Base-by-base conservation (phyloP, 2,888 invertebrate genomes). In the Eudasyphora cyanicolor region DNA sequence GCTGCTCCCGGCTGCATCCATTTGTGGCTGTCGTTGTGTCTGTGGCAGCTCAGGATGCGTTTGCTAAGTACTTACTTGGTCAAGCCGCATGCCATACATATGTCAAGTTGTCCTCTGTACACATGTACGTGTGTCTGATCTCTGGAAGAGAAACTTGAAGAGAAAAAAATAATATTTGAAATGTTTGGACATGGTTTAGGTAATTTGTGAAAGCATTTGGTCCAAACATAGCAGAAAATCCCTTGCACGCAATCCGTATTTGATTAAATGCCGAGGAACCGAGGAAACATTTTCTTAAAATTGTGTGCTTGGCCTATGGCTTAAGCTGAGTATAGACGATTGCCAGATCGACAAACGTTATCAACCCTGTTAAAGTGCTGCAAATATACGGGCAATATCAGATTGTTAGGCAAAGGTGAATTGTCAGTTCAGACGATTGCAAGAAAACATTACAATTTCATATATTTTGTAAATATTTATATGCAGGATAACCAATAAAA, bases 1-100 rank as follows among this genome's bases (percentile, higher is more conserved):
- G n/a, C n/a, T n/a, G n/a, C 85, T 86, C 24, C 10, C 35, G n/a
- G 32, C 24, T 0, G 42, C 42, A 67, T 42, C 42, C 67, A 67
- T 67, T 12, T 38, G 67, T 14, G 35, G 21, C 67, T n/a, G n/a
- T n/a, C n/a, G n/a, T n/a, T n/a, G n/a, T n/a, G n/a, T n/a, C n/a
- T n/a, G n/a, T n/a, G 12, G 42, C 24, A 24, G 67, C 42, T n/a
- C 42, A 0, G 4, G 67, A 67, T 67, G 67, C 67, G 67, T 67
- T 42, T 42, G 42, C 42, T 67, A 67, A 67, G 67, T 67, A 67
- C 67, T 35, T 6, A n/a, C n/a, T n/a, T n/a, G n/a, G 38, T 21
- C 42, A 67, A 42, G 57, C 42, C 67, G 21, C 67, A 67, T 42
- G 67, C 67, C 67, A 67, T 67, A 38, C 67, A 67, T 67, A 67